These are phyloP conservation scores for Caracal caracal DNA, from an alignment of 2,113 vertebrate genomes.

Conservation along the genomic window DNA sequence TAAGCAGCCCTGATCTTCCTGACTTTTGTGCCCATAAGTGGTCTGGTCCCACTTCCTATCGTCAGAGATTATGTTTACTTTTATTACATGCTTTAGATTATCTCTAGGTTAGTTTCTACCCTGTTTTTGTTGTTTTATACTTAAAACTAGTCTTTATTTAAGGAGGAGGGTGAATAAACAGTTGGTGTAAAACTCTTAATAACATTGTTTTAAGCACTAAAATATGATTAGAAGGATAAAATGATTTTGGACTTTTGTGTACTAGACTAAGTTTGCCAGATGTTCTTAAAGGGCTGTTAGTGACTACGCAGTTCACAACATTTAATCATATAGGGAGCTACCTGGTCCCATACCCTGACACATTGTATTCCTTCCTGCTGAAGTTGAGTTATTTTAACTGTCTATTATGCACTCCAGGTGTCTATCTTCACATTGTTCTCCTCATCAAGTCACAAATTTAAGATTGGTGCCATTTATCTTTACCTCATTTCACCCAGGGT, in stretches of 20 bases:
- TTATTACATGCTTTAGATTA: neutral
- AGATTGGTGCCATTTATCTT: neutral
- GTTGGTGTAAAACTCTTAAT: neutral
- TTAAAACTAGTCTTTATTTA: neutral
- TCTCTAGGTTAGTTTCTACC: neutral
- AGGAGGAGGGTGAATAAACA: neutral
- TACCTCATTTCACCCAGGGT: neutral
- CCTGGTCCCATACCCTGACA: neutral
- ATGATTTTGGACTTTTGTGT: neutral
- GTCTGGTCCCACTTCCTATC: neutral
- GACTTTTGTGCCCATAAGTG: neutral
- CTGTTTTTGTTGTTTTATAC: neutral
- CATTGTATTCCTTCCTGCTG: neutral
- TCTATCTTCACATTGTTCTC: neutral
- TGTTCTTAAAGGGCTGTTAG: neutral
- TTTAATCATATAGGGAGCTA: neutral
- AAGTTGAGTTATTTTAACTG: neutral
- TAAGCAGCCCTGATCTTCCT: neutral
- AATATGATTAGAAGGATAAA: neutral
- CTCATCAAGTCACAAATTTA: neutral
- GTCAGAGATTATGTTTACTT: neutral
- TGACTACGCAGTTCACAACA: neutral
- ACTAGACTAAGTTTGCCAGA: neutral
- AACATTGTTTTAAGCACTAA: neutral
- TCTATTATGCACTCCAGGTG: neutral